Base-by-base conservation (phyloP, 2,888 invertebrate genomes). In the Cataglyphis albicans region DNA sequence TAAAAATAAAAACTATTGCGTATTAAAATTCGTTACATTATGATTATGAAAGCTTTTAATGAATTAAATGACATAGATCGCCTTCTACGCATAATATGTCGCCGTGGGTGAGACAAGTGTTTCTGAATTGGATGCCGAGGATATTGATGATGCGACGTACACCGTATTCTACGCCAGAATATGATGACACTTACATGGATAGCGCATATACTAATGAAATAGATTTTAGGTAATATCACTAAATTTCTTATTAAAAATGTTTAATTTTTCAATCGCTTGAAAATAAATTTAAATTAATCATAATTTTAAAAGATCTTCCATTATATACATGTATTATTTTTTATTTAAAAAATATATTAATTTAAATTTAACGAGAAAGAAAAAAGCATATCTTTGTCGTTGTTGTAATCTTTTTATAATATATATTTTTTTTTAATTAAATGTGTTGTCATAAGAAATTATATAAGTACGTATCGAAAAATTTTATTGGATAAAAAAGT, bases 51-150 rank as follows among this genome's bases (percentile, higher is more conserved):
- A 1, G 21, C 2, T 3, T 21, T 52, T 55, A 35, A n/a, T 29
- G 4, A 75, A 76, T 44, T 35, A 76, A 63, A 64, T 48, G 21
- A 57, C 90, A 5, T 93, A 98, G 98, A 94, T 98, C 98, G 0
- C 98, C 98, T 25, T 98, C 98, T 5, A 98, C 98, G 0, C 98
- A 98, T 95, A 98, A 98, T 91, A 98, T 99, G 98, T 98, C 98
- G 0, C 97, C 98, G 0, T 97, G 98, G 96, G 97, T 98, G 92
- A 97, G 97, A 92, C 97, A 97, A 92, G 95, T 99, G 85, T 99
- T 99, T 95, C 96, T 99, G n/a, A 97, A 98, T 93, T 97, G 98
- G 93, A 98, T 99, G 97, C 99, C 99, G 0, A 97, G 98, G 89
- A 95, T 98, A 38, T 96, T 99, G 92, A 97, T 98, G 96, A 98